Conservation (phyloP, 1,140 invertebrate genomes). For the Dendroctonus ponderosae region DNA sequence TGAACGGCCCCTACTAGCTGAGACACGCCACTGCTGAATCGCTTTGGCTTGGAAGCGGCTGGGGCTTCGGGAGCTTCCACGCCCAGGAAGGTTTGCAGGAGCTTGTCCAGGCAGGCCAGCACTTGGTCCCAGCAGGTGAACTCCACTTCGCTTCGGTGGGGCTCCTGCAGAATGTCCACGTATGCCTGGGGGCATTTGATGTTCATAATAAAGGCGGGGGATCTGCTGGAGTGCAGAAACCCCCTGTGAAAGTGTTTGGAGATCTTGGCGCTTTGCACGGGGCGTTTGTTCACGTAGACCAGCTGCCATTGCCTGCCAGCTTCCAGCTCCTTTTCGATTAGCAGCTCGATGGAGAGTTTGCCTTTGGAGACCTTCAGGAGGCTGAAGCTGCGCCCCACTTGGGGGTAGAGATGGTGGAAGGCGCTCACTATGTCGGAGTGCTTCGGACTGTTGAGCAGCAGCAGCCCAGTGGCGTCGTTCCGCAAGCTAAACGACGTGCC, state of each 20-base stretch:
- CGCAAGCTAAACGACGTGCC: conserved; percentile 60
- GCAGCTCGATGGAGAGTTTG: conserved; percentile 56
- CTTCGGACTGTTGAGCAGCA: conserved; percentile 59
- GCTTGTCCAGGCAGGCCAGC: conserved; percentile 55
- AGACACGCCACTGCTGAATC: conserved; percentile 39
- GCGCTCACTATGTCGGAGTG: conserved; percentile 54
- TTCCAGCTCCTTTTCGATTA: conserved; percentile 54
- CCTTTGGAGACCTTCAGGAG: conserved; percentile 55
- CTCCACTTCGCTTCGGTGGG: conserved; percentile 57
- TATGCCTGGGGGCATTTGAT: conserved; percentile 58
- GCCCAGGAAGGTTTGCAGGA: conserved; percentile 44
- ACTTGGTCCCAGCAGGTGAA: conserved; percentile 62
- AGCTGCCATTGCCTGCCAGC: conserved; percentile 57
- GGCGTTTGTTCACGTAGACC: conserved; percentile 63
- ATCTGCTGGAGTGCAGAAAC: conserved; percentile 44
- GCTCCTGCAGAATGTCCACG: conserved; percentile 59
- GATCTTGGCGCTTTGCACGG: conserved; percentile 55
- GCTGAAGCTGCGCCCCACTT: conserved; percentile 51
- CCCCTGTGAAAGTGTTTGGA: conserved; percentile 54
- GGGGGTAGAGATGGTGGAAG: conserved; percentile 55
- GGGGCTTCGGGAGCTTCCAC: not conserved
- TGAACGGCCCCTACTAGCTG: conserved; percentile 42
- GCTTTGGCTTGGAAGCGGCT: not conserved
- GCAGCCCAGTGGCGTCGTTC: conserved; percentile 59
- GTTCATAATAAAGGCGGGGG: conserved; percentile 61